phyloP scores from a whole-genome alignment of 2,113 vertebrate species.

The Probosciger aterrimus region DNA sequence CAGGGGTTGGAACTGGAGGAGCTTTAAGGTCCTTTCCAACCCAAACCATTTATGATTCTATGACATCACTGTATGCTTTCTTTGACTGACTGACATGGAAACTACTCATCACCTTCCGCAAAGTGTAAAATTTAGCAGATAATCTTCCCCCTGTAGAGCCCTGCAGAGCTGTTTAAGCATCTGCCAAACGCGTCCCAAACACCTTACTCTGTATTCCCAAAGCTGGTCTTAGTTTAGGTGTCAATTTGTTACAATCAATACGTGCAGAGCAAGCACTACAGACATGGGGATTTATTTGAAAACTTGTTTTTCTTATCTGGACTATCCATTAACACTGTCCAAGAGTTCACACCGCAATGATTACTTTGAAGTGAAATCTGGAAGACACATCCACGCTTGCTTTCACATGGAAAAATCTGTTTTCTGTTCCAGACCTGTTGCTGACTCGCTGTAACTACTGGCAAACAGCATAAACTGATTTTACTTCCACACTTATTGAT shows the following conservation, averaged over 20 bases:
- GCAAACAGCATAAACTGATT: neutral
- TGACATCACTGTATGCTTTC: neutral
- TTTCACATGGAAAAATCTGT: neutral
- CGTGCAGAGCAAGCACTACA: neutral
- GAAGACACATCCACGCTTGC: neutral
- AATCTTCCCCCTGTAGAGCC: neutral
- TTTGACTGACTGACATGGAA: neutral
- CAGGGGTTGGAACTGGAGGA: neutral
- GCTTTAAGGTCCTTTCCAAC: neutral
- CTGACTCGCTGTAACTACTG: neutral
- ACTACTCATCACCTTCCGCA: neutral
- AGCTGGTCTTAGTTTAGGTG: neutral
- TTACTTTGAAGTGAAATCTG: neutral
- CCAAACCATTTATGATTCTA: neutral
- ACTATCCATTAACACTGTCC: neutral
- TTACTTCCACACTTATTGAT: neutral
- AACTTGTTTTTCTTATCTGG: neutral
- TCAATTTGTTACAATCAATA: neutral
- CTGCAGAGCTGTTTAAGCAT: neutral
- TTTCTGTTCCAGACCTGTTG: neutral
- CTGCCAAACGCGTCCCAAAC: neutral
- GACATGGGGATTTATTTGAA: neutral
- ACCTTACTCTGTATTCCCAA: neutral
- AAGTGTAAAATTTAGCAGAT: neutral
- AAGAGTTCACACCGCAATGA: neutral